Conservation (phyloP, 2,797 vertebrate genomes). For the Acanthurus leucopareius region DNA sequence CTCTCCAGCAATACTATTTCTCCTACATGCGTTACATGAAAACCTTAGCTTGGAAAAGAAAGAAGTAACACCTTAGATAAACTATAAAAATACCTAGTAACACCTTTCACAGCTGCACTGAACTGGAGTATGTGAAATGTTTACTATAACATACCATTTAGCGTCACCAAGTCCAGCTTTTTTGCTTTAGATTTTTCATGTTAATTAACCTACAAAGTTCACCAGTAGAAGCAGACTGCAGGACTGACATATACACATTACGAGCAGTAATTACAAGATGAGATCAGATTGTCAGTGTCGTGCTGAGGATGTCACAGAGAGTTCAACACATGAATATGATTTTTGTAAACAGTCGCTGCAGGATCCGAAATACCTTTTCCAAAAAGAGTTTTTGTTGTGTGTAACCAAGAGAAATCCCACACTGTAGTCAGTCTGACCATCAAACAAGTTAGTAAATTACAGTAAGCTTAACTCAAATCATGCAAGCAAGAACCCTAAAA, state of each 20-base stretch:
- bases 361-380: background rate
- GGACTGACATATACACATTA: slow-evolving; percentile 14
- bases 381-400: background rate
- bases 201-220: slow-evolving; percentile 25
- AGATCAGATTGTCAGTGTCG: slow-evolving; percentile 33
- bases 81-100: slow-evolving; percentile 1
- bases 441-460: background rate
- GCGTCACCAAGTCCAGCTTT: background rate
- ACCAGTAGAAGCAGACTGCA: slow-evolving; percentile 25
- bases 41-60: background rate
- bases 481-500: background rate
- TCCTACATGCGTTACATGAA: background rate
- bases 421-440: background rate
- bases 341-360: slow-evolving; percentile 8
- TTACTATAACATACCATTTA: slow-evolving; percentile 7
- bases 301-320: slow-evolving; percentile 41
- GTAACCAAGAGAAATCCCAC: background rate
- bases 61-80: slow-evolving; percentile 7
- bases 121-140: slow-evolving; percentile 1
- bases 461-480: slow-evolving; percentile 6
- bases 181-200: background rate
- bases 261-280: slow-evolving; percentile 48
- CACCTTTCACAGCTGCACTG: slow-evolving; percentile 5
- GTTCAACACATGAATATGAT: slow-evolving; percentile 23
- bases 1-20: background rate